These are phyloP conservation scores for Eurosta solidaginis DNA, from an alignment of 1,140 invertebrate species.

Conservation along the genomic window DNA sequence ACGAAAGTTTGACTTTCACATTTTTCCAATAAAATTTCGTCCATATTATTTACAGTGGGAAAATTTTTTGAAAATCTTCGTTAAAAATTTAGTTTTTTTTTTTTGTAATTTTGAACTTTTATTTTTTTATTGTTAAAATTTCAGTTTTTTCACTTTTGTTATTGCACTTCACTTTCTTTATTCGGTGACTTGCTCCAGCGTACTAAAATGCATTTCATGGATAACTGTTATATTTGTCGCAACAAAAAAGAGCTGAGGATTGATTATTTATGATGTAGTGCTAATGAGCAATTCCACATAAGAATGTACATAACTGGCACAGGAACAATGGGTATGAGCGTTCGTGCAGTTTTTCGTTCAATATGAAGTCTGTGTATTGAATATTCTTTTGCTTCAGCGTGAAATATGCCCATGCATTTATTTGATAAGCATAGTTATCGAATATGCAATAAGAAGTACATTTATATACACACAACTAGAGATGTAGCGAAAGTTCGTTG, in stretches of 20 bases:
- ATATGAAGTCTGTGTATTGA: neutral
- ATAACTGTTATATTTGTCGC: neutral
- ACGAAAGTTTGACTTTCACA: slow-evolving; percentile 19
- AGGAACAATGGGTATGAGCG: too few species aligned
- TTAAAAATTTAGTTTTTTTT: neutral
- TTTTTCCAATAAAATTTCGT: neutral
- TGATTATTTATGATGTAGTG: neutral
- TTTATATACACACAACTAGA: neutral
- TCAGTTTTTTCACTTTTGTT: neutral
- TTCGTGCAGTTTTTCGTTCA: too few species aligned
- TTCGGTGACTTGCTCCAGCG: neutral
- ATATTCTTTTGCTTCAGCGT: neutral
- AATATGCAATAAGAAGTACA: neutral
- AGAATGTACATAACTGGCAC: too few species aligned
- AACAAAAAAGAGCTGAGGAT: neutral
- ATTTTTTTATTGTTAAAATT: neutral
- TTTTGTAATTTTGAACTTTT: neutral
- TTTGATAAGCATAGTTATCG: neutral
- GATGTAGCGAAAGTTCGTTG: too few species aligned
- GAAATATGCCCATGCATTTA: neutral
- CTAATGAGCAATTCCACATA: too few species aligned
- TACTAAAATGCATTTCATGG: neutral
- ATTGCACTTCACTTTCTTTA: neutral
- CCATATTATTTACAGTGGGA: neutral
- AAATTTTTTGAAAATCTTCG: neutral